A percentile compares a stretch with the other conserved stretches of the same genome.
Conservation (phyloP, 53 echinoderm and acorn worm genomes). For the Mesocentrotus franciscanus region DNA sequence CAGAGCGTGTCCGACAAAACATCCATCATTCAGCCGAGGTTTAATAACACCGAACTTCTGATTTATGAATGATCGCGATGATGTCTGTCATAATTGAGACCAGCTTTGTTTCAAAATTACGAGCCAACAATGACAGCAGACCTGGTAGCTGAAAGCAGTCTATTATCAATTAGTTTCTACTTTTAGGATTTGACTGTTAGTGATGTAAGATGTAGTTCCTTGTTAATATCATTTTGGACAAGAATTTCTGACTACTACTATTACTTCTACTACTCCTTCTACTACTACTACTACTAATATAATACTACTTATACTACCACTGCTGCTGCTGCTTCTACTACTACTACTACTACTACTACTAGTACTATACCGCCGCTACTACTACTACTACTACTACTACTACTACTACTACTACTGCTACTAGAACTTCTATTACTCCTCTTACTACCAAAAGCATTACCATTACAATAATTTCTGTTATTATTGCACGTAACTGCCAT, state of each 20-base stretch:
- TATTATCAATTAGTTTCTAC: not conserved
- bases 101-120: slow-evolving; percentile 57
- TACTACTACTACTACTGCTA: slow-evolving; percentile 40
- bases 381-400: slow-evolving; percentile 49
- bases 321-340: not conserved
- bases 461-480: slow-evolving; percentile 14
- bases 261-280: not conserved
- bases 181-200: not conserved
- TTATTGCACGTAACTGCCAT: not conserved
- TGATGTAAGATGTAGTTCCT: not conserved
- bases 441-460: slow-evolving; percentile 29
- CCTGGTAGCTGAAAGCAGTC: not conserved
- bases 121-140: slow-evolving; percentile 6
- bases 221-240: not conserved
- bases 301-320: not conserved
- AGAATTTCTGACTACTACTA: not conserved
- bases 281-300: slow-evolving; percentile 35
- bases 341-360: slow-evolving; percentile 51
- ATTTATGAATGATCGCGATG: slow-evolving; percentile 54
- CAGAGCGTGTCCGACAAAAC: slow-evolving; percentile 44
- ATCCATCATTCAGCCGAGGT: slow-evolving; percentile 24
- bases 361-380: slow-evolving; percentile 11
- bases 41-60: slow-evolving; percentile 28
- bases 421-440: slow-evolving; percentile 19
- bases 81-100: slow-evolving; percentile 51